These are phyloP conservation scores for Phragmatobia fuliginosa DNA, from an alignment of 2,888 invertebrate genomes.

Conservation along the genomic window DNA sequence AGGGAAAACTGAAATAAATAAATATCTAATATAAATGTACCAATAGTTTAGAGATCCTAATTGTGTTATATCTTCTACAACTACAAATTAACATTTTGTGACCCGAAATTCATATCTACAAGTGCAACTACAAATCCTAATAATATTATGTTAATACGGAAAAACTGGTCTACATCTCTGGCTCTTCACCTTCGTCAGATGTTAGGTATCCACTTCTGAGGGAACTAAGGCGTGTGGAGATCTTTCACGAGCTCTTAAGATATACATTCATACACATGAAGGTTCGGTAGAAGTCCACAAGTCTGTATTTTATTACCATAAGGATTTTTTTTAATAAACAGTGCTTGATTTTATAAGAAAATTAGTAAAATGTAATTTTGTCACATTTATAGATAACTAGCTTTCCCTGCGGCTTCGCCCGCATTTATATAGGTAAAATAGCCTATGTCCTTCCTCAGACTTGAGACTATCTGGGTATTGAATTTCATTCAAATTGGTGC, in stretches of 20 bases:
- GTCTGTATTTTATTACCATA: background rate
- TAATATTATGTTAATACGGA: background rate
- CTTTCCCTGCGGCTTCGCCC: too few relatives aligned
- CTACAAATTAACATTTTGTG: background rate
- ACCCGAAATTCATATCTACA: background rate
- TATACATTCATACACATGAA: conserved; percentile 14
- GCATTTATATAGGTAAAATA: too few relatives aligned
- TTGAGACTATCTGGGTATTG: too few relatives aligned
- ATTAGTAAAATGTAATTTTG: too few relatives aligned
- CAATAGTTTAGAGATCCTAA: background rate
- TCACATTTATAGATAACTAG: too few relatives aligned
- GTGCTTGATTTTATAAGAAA: too few relatives aligned
- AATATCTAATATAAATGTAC: too few relatives aligned
- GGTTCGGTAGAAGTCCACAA: background rate
- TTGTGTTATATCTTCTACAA: background rate
- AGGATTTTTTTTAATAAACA: background rate
- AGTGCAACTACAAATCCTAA: background rate
- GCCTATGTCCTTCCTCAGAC: too few relatives aligned
- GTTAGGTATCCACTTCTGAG: conserved; percentile 51
- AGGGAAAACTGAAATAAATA: too few relatives aligned
- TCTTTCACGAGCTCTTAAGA: conserved; percentile 44
- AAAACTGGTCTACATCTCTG: background rate
- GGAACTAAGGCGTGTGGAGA: conserved; percentile 53
- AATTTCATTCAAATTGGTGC: too few relatives aligned
- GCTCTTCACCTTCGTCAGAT: conserved; percentile 21